Conservation (phyloP, 2,113 vertebrate genomes). For the Chamaea fasciata region DNA sequence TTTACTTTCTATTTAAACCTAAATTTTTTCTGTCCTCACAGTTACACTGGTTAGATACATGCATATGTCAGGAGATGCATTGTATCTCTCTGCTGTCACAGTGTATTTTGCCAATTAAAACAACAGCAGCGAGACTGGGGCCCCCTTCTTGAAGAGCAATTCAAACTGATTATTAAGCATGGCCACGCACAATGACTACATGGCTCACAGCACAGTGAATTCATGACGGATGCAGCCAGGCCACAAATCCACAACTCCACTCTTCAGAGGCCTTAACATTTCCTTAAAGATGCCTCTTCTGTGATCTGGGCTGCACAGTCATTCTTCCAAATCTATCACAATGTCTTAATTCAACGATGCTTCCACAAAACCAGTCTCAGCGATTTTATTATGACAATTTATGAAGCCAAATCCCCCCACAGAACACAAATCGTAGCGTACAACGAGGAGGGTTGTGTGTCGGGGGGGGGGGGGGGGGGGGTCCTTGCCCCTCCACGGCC, state of each 20-base stretch:
- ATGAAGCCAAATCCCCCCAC: too few species aligned
- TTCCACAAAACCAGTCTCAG: neutral
- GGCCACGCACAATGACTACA: neutral
- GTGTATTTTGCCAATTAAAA: neutral
- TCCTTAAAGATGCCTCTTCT: accelerated
- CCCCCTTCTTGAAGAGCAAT: neutral
- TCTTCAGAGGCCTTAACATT: neutral
- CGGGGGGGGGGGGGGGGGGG: too few species aligned
- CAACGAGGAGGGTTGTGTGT: neutral
- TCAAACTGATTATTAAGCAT: neutral
- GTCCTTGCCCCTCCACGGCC: too few species aligned
- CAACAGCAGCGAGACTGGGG: neutral
- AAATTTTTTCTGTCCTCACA: neutral
- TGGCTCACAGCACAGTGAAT: accelerated
- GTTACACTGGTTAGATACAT: neutral
- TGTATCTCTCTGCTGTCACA: neutral
- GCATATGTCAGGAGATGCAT: accelerated
- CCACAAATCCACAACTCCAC: neutral
- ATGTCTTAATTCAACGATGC: neutral
- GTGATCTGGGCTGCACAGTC: neutral
- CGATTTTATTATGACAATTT: accelerated
- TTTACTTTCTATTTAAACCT: neutral
- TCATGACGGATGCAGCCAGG: accelerated
- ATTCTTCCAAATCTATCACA: neutral
- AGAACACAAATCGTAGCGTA: neutral